Conservation (phyloP, 2,888 invertebrate genomes). For the Mythimna pallens region DNA sequence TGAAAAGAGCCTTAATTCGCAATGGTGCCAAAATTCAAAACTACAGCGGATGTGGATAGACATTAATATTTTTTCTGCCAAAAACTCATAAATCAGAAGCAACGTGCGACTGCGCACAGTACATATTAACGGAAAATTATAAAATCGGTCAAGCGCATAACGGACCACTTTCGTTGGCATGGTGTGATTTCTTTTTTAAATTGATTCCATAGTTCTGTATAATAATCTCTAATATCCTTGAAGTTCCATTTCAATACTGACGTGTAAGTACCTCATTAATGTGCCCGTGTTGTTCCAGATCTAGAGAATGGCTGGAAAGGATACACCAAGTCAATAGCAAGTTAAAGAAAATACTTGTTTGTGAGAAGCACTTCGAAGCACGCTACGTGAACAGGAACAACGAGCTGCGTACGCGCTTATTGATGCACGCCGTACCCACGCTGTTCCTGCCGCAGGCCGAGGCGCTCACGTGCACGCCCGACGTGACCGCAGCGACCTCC, state of each 20-base stretch:
- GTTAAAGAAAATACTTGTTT: constrained; percentile 43
- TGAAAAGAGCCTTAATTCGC: too few relatives aligned
- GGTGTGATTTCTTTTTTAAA: not conserved
- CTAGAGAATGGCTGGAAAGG: constrained; percentile 40
- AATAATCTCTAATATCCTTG: not conserved
- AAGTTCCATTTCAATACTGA: not conserved
- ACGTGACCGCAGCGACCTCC: not conserved
- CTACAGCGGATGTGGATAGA: too few relatives aligned
- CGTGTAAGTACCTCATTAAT: not conserved
- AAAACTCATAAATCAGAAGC: too few relatives aligned
- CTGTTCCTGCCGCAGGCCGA: constrained; percentile 48
- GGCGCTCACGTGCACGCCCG: constrained; percentile 39
- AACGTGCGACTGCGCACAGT: too few relatives aligned
- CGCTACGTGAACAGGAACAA: constrained; percentile 37
- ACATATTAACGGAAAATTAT: not conserved
- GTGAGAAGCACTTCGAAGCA: constrained; percentile 59
- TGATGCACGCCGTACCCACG: constrained; percentile 61
- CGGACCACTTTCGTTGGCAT: not conserved
- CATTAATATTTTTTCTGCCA: too few relatives aligned
- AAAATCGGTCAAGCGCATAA: not conserved
- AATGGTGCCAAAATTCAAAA: too few relatives aligned
- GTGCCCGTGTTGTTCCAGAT: constrained; percentile 30
- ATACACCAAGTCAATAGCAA: constrained; percentile 29
- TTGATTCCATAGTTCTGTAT: not conserved
- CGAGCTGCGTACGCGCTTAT: constrained; percentile 51